Evolutionary conservation across 2,797 vertebrate genomes (phyloP), one percentile per base, ranked within the genome.

Genomic region (Phyllotis vaccarum): DNA sequence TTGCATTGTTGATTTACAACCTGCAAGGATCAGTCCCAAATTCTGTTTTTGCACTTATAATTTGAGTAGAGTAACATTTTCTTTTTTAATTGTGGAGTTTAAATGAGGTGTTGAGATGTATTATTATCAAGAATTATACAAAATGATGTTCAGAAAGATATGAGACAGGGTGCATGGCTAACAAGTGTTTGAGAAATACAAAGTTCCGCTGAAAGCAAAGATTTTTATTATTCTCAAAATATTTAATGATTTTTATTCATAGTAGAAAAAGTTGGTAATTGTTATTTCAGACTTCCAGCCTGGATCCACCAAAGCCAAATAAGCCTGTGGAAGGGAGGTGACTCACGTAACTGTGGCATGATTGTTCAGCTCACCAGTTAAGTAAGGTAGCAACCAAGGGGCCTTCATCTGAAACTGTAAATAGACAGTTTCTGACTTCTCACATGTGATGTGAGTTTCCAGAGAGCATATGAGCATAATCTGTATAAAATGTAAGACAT

Each of bases 351-450:
- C 9, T 76, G 68, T 79, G 68, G 27, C 14, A 21, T 49, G 72
- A 49, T 70, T 56, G 52, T 24, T 72, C 31, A 54, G 29, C 22
- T 68, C 4, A 3, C 9, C 80, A 62, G 19, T 0, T 0, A 68
- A 19, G 21, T 16, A 87, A 93, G 93, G 40, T 66, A 60, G 46
- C 64, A 19, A 37, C 76, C 72, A 40, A 6, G 0, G 43, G 21
- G 21, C 37, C 86, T 52, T 12, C 9, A 6, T 40, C 14, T 29
- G 29, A 75, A 83, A 79, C 10, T 94, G 34, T 27, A 80, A 37
- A 86, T 68, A 70, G 94, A 75, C 90, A 93, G 75, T 66, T 62
- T 66, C n/a, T 16, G 80, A 86, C 74, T 90, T 66, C 87, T 29
- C 79, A 58, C 89, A 52, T 6, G 13, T 58, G 49, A 58, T 90